phyloP scores from a whole-genome alignment of 2,888 invertebrate genomes.

The Polia nebulosa region DNA sequence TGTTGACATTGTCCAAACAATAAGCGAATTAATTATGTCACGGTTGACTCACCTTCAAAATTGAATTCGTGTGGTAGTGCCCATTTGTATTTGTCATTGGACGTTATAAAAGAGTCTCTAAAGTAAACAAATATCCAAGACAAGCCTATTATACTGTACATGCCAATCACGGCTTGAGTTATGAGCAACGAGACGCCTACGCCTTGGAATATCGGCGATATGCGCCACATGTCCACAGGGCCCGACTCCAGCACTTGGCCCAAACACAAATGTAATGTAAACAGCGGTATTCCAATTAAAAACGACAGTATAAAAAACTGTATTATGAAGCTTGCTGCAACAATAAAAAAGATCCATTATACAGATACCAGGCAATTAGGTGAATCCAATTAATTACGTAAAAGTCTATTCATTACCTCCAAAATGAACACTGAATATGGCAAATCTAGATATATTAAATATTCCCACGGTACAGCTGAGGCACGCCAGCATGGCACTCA shows the following conservation, averaged over 20 bases:
- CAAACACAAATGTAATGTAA: slow-evolving; percentile 96
- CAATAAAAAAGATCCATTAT: slow-evolving; percentile 60
- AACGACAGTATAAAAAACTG: slow-evolving; percentile 96
- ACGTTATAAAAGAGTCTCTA: slow-evolving; percentile 96
- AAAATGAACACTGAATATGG: slow-evolving; percentile 96
- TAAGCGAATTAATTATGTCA: slow-evolving; percentile 59
- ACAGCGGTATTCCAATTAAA: slow-evolving; percentile 95
- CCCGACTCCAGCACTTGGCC: slow-evolving; percentile 96
- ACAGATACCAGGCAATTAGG: slow-evolving; percentile 52
- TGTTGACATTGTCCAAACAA: slow-evolving; percentile 70
- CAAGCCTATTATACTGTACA: slow-evolving; percentile 97
- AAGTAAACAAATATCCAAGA: slow-evolving; percentile 98
- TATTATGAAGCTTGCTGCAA: slow-evolving; percentile 95
- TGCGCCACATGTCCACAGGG: slow-evolving; percentile 97
- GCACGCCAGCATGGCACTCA: slow-evolving; percentile 95
- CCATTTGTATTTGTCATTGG: slow-evolving; percentile 95
- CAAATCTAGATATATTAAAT: slow-evolving; percentile 97
- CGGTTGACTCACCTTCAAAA: slow-evolving; percentile 90
- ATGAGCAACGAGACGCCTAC: slow-evolving; percentile 96
- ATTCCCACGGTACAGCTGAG: slow-evolving; percentile 96
- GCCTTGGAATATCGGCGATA: slow-evolving; percentile 97
- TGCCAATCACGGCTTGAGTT: slow-evolving; percentile 95
- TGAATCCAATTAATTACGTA: slow-evolving; percentile 52
- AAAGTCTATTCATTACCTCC: slow-evolving; percentile 91
- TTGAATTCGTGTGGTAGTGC: slow-evolving; percentile 94